Evolutionary conservation across 2,113 vertebrate genomes (phyloP).

Genomic region (Chiloscyllium plagiosum): DNA sequence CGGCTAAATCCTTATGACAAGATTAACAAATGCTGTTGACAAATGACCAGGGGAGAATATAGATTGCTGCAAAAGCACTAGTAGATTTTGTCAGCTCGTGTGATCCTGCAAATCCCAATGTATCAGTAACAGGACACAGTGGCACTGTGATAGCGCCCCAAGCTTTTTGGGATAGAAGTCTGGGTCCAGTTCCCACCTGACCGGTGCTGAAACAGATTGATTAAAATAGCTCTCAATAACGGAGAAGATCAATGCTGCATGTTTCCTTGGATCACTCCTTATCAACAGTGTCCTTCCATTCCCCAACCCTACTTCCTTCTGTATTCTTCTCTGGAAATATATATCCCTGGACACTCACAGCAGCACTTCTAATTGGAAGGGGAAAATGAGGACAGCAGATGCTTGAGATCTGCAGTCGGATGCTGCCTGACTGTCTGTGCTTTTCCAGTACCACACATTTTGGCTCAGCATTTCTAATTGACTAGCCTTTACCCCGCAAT

Average conservation of each 20-base stretch:
- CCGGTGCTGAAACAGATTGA: too few species aligned
- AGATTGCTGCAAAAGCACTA: background rate
- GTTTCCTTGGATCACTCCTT: background rate
- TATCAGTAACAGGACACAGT: background rate
- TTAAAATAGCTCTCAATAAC: background rate
- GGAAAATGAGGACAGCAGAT: too few species aligned
- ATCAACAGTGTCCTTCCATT: background rate
- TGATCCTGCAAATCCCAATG: too few species aligned
- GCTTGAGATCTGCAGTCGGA: too few species aligned
- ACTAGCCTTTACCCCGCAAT: too few species aligned
- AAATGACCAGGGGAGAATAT: background rate
- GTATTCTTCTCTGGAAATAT: background rate
- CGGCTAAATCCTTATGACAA: background rate
- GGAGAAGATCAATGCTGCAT: background rate
- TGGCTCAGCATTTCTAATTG: too few species aligned
- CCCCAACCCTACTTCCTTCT: background rate
- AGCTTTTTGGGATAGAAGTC: too few species aligned
- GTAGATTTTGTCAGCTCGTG: background rate
- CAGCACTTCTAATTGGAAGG: too few species aligned
- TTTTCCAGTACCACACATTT: too few species aligned
- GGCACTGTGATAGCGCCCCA: too few species aligned
- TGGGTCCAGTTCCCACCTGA: too few species aligned
- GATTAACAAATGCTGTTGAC: background rate
- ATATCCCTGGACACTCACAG: background rate
- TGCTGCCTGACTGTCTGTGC: too few species aligned